Evolutionary conservation across 1,140 invertebrate species (phyloP), one percentile per base, ranked within the genome.

Genomic region (Drosophila pectinifera): DNA sequence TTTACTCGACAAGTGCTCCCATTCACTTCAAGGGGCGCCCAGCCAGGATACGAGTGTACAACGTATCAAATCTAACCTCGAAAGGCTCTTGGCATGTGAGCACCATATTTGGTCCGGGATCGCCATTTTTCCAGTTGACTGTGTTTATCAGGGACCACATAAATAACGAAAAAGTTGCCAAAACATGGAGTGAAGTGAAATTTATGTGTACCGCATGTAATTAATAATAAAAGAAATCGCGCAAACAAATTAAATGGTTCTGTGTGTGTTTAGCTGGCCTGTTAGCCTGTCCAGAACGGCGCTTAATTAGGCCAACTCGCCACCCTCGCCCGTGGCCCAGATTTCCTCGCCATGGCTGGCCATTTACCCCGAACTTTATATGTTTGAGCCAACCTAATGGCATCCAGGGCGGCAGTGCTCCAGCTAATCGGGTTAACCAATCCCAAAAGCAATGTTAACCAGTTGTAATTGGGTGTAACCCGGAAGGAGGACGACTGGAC

Each of bases 211-310:
- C 54, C 61, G 73, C 54, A 51, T 72, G 53, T 70, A 78, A 85
- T 86, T 74, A 85, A 86, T 86, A 82, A 81, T 86, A 67, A 72
- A 82, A 64, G 54, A 70, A 88, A 78, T 76, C 46, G 24, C 36
- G 45, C 51, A 51, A 72, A 63, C 74, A 58, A 83, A 85, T 57
- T 64, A 69, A 77, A 77, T 77, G 68, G 68, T 26, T 73, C 42
- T 72, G 69, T 72, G 69, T 73, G 64, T 70, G 68, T 41, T 56
- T 70, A 72, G 57, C 64, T 70, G 46, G 65, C 62, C 45, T 64
- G 58, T 77, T 69, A 55, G 73, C 78, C 54, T 58, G 64, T 41
- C 39, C 55, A 36, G 45, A 65, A 83, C 73, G 43, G 43, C 31
- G 62, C 54, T 22, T 81, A 81, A 85, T 85, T 86, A 78, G 78